A percentile compares a stretch with the other conserved stretches of the same genome.
phyloP scores from a whole-genome alignment of 2,888 invertebrate species.

The Drosophila lutescens region DNA sequence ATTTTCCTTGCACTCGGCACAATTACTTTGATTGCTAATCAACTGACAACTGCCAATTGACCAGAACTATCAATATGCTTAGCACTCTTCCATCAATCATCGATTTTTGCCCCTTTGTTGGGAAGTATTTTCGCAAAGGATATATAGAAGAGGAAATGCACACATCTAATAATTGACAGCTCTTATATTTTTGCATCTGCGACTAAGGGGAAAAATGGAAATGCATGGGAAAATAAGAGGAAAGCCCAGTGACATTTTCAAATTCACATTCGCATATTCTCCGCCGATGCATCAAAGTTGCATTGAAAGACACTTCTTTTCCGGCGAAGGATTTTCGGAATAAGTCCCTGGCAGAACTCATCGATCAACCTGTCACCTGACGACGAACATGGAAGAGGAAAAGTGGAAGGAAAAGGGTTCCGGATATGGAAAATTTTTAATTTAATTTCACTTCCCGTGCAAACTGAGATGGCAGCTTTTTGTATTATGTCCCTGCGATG shows the following conservation, averaged over 20 bases:
- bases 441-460: background rate
- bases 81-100: conserved; percentile 30
- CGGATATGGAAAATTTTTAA: conserved; percentile 12
- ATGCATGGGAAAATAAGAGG: conserved; percentile 24
- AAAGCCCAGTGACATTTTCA: conserved; percentile 26
- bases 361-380: conserved; percentile 66
- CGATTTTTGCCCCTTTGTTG: conserved; percentile 1
- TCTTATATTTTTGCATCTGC: conserved; percentile 64
- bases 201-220: conserved; percentile 27
- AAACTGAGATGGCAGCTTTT: background rate
- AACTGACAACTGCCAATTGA: conserved; percentile 26
- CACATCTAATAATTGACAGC: conserved; percentile 67
- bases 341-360: conserved; percentile 50
- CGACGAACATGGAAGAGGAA: too few species aligned
- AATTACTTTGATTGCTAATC: conserved; percentile 65
- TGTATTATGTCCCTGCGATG: too few species aligned
- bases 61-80: conserved; percentile 20
- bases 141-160: background rate
- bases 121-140: too few species aligned
- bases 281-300: conserved; percentile 27
- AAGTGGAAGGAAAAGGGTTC: background rate
- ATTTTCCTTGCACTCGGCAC: conserved; percentile 30
- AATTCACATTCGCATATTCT: conserved; percentile 10
- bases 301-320: conserved; percentile 9
- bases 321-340: background rate